Base-by-base conservation (phyloP, 2,888 invertebrate genomes). In the Carcina quercana region DNA sequence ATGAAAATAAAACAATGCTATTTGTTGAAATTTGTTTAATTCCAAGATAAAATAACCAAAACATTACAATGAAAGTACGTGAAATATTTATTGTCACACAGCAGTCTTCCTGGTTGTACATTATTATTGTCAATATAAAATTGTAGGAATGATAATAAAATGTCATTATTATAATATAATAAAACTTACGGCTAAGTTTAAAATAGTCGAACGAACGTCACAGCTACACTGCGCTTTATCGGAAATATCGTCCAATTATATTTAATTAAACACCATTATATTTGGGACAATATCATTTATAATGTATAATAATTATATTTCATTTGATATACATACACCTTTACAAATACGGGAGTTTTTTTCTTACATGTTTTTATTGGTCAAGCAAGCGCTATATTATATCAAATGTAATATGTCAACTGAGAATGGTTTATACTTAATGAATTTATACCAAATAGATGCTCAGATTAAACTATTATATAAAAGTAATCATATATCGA, bases 101-200 rank as follows among this genome's bases (percentile, higher is more conserved):
- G 57, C 60, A 67, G 63, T 65, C 65, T 66, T 62, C 56, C 62
- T 55, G 52, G 49, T 55, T 53, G 49, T 50, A 51, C 47, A 40
- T 36, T 35, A 34, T 34, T 36, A 32, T 39, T 38, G 32, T 38
- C 34, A 40, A 30, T 42, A 39, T 35, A 41, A 42, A 33, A 45
- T 37, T 48, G 45, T 51, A 53, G 59, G 60, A 61, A 59, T 64
- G 55, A 54, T 57, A 37, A 27, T 42, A 39, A 43, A n/a, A 42
- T 47, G 54, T 49, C 30, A 35, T 28, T 37, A 40, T 32, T 33
- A 41, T 30, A 35, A 41, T 32, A 26, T 32, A 15, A 30, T 38
- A 37, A 39, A 29, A 28, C 35, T 39, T 35, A 27, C 17, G 35
- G 34, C 30, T 32, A 34, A n/a, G n/a, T 25, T n/a, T 14, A 33